Evolutionary conservation across 1,140 invertebrate species (phyloP), one percentile per base, ranked within the genome.

Genomic region (Procambarus virginalis): DNA sequence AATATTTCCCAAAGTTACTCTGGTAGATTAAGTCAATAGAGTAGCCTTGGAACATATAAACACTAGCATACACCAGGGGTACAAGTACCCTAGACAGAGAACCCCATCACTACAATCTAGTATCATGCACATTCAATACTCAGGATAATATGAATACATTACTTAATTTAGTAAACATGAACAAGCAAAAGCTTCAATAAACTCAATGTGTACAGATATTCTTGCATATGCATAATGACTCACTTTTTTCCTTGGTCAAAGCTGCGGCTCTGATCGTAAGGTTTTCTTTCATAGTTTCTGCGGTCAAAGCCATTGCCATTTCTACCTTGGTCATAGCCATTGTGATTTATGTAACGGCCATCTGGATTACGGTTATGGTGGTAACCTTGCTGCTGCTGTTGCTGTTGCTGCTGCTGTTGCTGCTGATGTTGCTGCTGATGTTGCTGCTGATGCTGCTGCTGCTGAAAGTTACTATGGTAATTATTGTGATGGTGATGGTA

Each of bases 391-490:
- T 81, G 81, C 22, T 92, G 86, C 22, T 89, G 64, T 48, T 92
- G 79, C 51, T 86, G n/a, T n/a, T n/a, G n/a, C n/a, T n/a, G n/a
- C n/a, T n/a, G n/a, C n/a, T n/a, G n/a, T n/a, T n/a, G n/a, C n/a
- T n/a, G n/a, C n/a, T n/a, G n/a, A n/a, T n/a, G n/a, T n/a, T n/a
- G 78, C 84, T 68, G 81, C 51, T 87, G 58, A 75, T 81, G 58
- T 45, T 58, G 46, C 5, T 86, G 77, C 14, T 89, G 91, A 79
- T 77, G 85, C 68, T 84, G 76, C 48, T 79, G 78, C 20, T 80
- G 89, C 68, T 84, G 58, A 87, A 84, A 51, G 51, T 92, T 91
- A 70, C 75, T 91, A n/a, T 81, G 91, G 64, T 78, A 92, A 89
- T 80, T 86, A 70, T 80, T 84, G 68, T 86, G 22, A 68, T 68